Evolutionary conservation across 2,888 invertebrate genomes (phyloP), one percentile per base, ranked within the genome.

Genomic region (Steinernema carpocapsae): DNA sequence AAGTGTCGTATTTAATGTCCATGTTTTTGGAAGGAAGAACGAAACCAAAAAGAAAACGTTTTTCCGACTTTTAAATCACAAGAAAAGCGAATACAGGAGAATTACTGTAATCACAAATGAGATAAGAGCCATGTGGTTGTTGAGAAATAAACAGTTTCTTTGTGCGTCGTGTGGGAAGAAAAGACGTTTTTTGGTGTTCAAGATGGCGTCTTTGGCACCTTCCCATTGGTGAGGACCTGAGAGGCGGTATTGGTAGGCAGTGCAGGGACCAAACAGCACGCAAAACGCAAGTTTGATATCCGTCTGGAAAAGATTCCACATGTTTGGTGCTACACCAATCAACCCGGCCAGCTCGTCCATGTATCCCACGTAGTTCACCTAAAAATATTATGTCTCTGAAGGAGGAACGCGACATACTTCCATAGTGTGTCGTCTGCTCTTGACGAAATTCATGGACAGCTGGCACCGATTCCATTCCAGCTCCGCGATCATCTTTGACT

Each of bases 361-460:
- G 70, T 78, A 83, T 10, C 70, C 72, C 14, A 82, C 76, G 72
- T 72, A 78, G 48, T 82, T 79, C 29, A 83, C 83, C 79, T 82
- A 29, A 64, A 76, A 74, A 12, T 6, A 26, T 42, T 72, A 22
- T 26, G 72, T n/a, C 7, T 4, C 17, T n/a, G 3, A 17, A 48
- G 2, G 19, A 48, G 17, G n/a, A 4, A 48, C 48, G 37, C 37
- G 26, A 43, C 70, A 56, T 43, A 80, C 79, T 51, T 79, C 78
- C 56, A 83, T 82, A 4, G 80, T 83, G 71, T 80, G 82, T 45
- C 80, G 73, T n/a, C 77, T 70, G 7, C 80, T 80, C 51, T 78
- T 80, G 22, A 80, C 45, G 71, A 56, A 82, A 42, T 80, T 71
- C 45, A 83, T 32, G 0, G 76, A 78, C 37, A 83, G 48, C 52